Evolutionary conservation across 2,888 invertebrate species (phyloP).

Genomic region (Dryococelus australis): DNA sequence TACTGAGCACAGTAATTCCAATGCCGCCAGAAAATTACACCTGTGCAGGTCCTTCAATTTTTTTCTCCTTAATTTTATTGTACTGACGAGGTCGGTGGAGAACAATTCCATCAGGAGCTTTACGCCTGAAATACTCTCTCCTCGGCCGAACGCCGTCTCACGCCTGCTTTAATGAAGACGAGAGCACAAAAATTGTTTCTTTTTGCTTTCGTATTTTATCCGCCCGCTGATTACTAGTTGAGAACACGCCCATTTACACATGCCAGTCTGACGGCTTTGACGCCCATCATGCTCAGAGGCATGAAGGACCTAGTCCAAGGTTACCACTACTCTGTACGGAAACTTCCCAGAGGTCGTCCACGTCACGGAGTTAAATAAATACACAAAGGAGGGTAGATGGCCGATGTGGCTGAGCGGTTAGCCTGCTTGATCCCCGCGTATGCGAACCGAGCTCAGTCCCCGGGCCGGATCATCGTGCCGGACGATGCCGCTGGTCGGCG

Average conservation of each 20-base stretch:
- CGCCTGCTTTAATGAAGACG: not conserved
- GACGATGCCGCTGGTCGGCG: no score
- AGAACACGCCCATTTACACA: not conserved
- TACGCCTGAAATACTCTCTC: not conserved
- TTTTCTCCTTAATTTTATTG: not conserved
- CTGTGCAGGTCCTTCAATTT: not conserved
- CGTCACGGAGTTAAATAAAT: no score
- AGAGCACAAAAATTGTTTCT: not conserved
- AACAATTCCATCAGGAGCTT: slow-evolving; percentile 7
- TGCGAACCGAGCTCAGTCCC: no score
- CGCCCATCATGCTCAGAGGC: not conserved
- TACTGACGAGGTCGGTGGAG: not conserved
- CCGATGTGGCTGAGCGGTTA: no score
- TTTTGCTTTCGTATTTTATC: not conserved
- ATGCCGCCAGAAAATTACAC: not conserved
- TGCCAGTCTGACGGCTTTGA: not conserved
- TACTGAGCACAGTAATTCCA: not conserved
- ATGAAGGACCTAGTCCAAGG: not conserved
- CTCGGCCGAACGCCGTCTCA: not conserved
- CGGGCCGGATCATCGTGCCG: no score
- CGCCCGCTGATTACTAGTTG: not conserved
- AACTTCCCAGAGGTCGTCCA: no score
- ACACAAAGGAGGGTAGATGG: no score
- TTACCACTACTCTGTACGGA: not conserved
- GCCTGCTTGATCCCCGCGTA: no score